Evolutionary conservation across 2,797 vertebrate species (phyloP).

Genomic region (Gambusia yucatana): DNA sequence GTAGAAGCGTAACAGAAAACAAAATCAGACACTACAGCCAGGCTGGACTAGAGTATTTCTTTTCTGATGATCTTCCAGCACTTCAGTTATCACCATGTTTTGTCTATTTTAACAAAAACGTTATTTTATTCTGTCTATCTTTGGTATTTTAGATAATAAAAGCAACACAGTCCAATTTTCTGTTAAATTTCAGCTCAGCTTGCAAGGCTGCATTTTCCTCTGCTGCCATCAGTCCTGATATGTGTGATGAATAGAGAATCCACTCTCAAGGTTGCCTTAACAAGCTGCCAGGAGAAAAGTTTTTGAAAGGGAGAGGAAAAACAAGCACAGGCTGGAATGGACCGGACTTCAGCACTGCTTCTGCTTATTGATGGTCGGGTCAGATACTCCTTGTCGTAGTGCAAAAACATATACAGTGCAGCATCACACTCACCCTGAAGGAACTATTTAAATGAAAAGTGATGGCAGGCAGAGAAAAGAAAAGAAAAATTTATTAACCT

Average conservation of each 20-base stretch:
- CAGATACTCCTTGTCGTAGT: slow-evolving; percentile 22
- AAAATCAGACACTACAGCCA: neutral
- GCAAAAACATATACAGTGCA: slow-evolving; percentile 4
- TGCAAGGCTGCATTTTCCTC: slow-evolving; percentile 19
- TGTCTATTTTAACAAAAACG: neutral
- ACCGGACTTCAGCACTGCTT: slow-evolving; percentile 7
- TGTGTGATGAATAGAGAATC: slow-evolving; percentile 45
- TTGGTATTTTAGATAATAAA: neutral
- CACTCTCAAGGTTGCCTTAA: slow-evolving; percentile 33
- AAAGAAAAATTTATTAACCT: slow-evolving; percentile 20
- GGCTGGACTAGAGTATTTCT: neutral
- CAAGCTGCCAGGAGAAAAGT: neutral
- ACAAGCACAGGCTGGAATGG: slow-evolving; percentile 10
- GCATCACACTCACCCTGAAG: slow-evolving; percentile 17
- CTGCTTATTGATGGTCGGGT: slow-evolving; percentile 23
- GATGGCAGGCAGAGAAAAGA: slow-evolving; percentile 8
- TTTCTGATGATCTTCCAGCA: neutral
- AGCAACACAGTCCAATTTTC: slow-evolving; percentile 3
- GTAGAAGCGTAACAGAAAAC: neutral
- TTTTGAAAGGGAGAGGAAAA: slow-evolving; percentile 7
- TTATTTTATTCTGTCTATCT: neutral
- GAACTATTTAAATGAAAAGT: slow-evolving; percentile 38
- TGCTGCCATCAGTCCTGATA: neutral
- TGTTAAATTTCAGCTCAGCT: slow-evolving; percentile 12
- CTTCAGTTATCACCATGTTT: neutral